phyloP scores from a whole-genome alignment of 2,888 invertebrate genomes.

The Thera britannica region DNA sequence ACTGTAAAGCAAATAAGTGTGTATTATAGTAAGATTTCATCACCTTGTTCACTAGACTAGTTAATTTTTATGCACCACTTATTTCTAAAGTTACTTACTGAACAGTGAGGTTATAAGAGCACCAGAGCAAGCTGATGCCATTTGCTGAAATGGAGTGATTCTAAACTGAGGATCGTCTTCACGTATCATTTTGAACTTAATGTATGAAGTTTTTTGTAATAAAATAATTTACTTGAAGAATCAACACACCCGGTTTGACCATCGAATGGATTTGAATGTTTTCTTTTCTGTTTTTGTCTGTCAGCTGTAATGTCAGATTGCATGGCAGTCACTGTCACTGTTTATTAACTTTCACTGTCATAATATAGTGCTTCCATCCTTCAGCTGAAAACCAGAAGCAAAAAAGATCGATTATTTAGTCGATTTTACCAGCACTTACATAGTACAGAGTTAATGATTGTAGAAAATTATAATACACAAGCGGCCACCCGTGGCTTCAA shows the following conservation, averaged over 20 bases:
- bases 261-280: not conserved
- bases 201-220: conserved; percentile 7
- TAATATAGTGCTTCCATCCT: too few species aligned
- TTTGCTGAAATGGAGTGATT: conserved; percentile 92
- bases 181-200: conserved; percentile 66
- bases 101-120: conserved; percentile 95
- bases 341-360: too few species aligned
- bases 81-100: conserved; percentile 84
- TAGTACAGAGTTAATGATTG: too few species aligned
- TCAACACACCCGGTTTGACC: conserved; percentile 29
- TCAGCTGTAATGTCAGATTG: too few species aligned
- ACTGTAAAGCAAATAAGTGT: conserved; percentile 84
- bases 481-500: too few species aligned
- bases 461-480: too few species aligned
- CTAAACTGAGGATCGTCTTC: conserved; percentile 91
- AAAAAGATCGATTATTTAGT: too few species aligned
- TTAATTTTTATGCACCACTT: not conserved
- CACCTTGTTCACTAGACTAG: not conserved
- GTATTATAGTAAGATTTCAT: not conserved
- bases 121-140: conserved; percentile 94
- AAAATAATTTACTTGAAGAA: not conserved
- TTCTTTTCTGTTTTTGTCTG: too few species aligned
- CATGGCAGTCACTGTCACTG: too few species aligned
- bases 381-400: too few species aligned
- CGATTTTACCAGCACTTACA: too few species aligned